A percentile compares a stretch with the other conserved stretches of the same genome.
These are phyloP conservation scores for Gobiocypris rarus DNA, from an alignment of 2,113 vertebrate genomes.

Conservation along the genomic window DNA sequence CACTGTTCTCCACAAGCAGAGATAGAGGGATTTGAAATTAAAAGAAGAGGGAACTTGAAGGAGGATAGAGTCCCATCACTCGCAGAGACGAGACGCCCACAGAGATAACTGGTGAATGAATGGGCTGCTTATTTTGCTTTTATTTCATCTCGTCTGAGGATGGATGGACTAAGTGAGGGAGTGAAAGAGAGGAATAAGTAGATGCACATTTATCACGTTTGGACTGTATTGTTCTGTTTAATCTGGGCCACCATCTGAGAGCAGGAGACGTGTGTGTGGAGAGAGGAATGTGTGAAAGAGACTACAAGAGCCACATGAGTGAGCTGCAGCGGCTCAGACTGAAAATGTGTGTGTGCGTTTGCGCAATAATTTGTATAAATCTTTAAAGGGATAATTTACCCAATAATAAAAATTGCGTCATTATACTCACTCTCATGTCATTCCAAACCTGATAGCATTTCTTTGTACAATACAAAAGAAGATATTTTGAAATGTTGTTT, in stretches of 20 bases:
- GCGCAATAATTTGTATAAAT: too few species aligned
- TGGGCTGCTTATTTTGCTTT: slow-evolving; percentile 59
- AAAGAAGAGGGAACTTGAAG: slow-evolving; percentile 59
- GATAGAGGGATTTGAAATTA: slow-evolving; percentile 45
- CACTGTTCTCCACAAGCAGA: slow-evolving; percentile 53
- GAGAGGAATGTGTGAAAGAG: slow-evolving; percentile 85
- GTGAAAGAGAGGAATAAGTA: slow-evolving; percentile 78
- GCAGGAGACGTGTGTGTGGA: slow-evolving; percentile 83
- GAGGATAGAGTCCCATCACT: slow-evolving; percentile 60
- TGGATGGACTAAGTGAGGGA: slow-evolving; percentile 48
- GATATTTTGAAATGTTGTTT: not conserved
- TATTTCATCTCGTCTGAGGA: slow-evolving; percentile 61
- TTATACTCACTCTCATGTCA: not conserved
- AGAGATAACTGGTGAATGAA: slow-evolving; percentile 85
- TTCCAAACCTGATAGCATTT: not conserved
- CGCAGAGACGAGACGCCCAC: slow-evolving; percentile 82
- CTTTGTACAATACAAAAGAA: too few species aligned
- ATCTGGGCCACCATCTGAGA: slow-evolving; percentile 98
- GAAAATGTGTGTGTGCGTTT: slow-evolving; percentile 29
- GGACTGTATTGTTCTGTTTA: slow-evolving; percentile 96
- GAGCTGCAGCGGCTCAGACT: slow-evolving; percentile 63
- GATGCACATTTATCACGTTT: slow-evolving; percentile 97
- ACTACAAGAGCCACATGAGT: slow-evolving; percentile 88
- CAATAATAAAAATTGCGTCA: not conserved
- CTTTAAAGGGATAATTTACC: not conserved